phyloP scores from a whole-genome alignment of 2,888 invertebrate genomes.

The Xestia xanthographa region DNA sequence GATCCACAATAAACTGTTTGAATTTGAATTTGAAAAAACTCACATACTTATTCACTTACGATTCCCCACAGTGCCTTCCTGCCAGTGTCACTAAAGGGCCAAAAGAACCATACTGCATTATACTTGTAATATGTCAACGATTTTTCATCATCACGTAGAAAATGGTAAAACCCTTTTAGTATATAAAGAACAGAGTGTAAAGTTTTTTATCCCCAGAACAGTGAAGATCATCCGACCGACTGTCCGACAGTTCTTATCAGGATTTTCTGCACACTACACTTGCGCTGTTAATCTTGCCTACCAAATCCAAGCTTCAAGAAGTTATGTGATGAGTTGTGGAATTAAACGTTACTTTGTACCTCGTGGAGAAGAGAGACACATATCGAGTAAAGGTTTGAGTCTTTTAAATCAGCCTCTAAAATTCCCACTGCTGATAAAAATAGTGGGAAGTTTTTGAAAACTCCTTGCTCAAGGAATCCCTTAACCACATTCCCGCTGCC shows the following conservation, averaged over 20 bases:
- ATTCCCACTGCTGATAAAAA: background rate
- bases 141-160: background rate
- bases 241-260: background rate
- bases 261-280: background rate
- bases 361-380: background rate
- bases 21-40: too few relatives aligned
- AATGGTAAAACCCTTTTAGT: background rate
- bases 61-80: too few relatives aligned
- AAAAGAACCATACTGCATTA: too few relatives aligned
- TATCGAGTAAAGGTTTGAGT: background rate
- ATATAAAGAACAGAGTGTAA: background rate
- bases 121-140: background rate
- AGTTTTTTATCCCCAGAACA: background rate
- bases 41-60: background rate
- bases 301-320: background rate
- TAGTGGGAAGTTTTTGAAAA: background rate
- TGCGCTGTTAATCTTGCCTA: background rate
- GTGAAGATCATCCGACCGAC: background rate
- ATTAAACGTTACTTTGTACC: background rate
- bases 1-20: too few relatives aligned
- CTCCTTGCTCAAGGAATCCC: background rate
- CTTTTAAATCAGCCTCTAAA: background rate
- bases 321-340: background rate
- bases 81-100: too few relatives aligned
- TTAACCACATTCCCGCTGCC: conserved; percentile 26